Conservation (phyloP, 2,888 invertebrate genomes). For the Cosmia pyralina region DNA sequence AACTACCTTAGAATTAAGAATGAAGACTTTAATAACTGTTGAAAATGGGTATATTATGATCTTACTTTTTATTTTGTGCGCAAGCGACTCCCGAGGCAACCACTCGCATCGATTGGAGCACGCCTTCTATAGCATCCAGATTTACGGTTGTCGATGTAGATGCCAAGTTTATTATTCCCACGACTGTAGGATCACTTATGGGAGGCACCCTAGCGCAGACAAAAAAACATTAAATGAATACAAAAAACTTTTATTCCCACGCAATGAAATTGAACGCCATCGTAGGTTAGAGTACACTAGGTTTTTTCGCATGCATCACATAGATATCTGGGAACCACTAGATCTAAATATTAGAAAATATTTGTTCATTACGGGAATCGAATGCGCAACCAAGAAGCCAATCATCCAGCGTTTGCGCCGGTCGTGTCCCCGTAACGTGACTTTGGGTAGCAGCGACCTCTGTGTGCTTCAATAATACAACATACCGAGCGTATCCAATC, state of each 20-base stretch:
- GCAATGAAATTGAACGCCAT: not conserved
- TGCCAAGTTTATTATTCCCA: conserved; percentile 86
- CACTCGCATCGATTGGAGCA: conserved; percentile 74
- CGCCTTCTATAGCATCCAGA: conserved; percentile 72
- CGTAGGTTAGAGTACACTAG: not conserved
- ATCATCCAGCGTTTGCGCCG: not conserved
- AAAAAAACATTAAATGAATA: not conserved
- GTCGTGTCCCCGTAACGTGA: not conserved
- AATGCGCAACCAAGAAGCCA: not conserved
- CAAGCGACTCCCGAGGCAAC: conserved; percentile 80
- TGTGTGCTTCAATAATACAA: too few relatives aligned
- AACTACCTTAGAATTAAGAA: not conserved
- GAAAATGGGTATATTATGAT: not conserved
- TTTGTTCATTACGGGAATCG: not conserved
- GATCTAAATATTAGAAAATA: not conserved
- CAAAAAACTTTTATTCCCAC: not conserved
- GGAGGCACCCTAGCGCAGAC: conserved; percentile 66
- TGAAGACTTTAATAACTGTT: not conserved
- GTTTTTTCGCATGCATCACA: not conserved
- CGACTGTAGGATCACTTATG: conserved; percentile 72
- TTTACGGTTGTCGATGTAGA: conserved; percentile 75
- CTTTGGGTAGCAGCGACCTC: not conserved
- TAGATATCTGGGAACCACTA: not conserved
- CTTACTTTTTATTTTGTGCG: conserved; percentile 76
- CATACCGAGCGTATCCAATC: not conserved